A percentile compares a stretch with the other conserved stretches of the same genome.
Conservation (phyloP, 2,888 invertebrate species). For the Drosophila mimetica region DNA sequence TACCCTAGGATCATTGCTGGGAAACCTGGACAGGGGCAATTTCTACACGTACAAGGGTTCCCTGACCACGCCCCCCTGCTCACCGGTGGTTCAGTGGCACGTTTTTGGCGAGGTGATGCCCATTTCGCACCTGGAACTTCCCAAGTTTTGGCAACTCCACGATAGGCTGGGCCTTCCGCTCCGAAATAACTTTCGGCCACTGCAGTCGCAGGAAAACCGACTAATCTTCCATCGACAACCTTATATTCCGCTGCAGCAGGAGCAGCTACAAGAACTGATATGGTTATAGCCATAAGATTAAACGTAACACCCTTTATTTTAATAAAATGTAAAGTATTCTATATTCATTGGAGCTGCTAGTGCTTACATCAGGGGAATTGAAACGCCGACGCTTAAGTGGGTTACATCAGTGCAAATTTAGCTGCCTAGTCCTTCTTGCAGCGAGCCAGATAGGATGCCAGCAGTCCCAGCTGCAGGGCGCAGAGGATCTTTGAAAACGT, state of each 20-base stretch:
- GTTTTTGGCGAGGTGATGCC: slow-evolving; percentile 86
- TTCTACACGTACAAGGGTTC: slow-evolving; percentile 86
- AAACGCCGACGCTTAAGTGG: neutral
- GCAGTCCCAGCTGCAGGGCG: slow-evolving; percentile 54
- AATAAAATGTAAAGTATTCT: slow-evolving; percentile 25
- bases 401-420: neutral
- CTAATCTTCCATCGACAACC: slow-evolving; percentile 84
- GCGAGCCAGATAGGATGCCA: slow-evolving; percentile 50
- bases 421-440: slow-evolving; percentile 15
- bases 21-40: slow-evolving; percentile 69
- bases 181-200: slow-evolving; percentile 71
- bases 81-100: slow-evolving; percentile 90
- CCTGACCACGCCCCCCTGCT: slow-evolving; percentile 90
- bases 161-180: slow-evolving; percentile 55
- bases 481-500: slow-evolving; percentile 40
- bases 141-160: slow-evolving; percentile 76
- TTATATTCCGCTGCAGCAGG: neutral
- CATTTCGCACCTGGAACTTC: slow-evolving; percentile 80
- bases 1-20: slow-evolving; percentile 74
- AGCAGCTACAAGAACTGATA: slow-evolving; percentile 19
- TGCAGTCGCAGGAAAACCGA: slow-evolving; percentile 68
- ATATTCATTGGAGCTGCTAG: neutral
- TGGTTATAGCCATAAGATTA: slow-evolving; percentile 44
- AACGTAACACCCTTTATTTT: slow-evolving; percentile 20
- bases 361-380: neutral